phyloP scores from a whole-genome alignment of 2,888 invertebrate species.

The Caenorhabditis angaria region DNA sequence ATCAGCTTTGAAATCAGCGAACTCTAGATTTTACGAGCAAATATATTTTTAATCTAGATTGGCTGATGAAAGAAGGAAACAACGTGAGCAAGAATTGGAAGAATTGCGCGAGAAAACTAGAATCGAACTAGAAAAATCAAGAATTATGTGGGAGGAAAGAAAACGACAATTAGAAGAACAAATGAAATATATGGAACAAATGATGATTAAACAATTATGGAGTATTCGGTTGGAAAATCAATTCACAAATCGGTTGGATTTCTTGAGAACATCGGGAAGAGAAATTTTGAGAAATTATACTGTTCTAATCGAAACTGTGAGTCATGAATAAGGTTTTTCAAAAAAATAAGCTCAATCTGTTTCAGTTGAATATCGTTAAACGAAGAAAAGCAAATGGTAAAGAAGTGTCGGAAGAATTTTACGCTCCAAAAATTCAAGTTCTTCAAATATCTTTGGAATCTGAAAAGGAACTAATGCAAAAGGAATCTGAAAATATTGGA shows the following conservation, averaged over 20 bases:
- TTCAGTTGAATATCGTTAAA: neutral
- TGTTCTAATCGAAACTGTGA: neutral
- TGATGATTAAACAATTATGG: neutral
- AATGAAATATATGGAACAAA: neutral
- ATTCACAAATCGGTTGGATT: neutral
- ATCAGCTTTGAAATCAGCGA: too few relatives aligned
- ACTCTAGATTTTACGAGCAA: too few relatives aligned
- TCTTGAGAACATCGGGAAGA: neutral
- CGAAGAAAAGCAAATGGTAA: neutral
- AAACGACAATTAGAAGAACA: neutral
- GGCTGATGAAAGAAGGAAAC: neutral
- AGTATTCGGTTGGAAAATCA: neutral
- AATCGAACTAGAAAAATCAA: neutral
- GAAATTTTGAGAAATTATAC: neutral
- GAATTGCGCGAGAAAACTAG: neutral
- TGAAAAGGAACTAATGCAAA: neutral
- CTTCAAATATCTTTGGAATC: neutral
- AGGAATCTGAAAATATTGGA: too few relatives aligned
- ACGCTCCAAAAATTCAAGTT: neutral
- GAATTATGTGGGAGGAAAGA: neutral
- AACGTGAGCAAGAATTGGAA: neutral
- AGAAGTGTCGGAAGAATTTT: neutral
- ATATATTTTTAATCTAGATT: too few relatives aligned
- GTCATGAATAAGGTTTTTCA: neutral
- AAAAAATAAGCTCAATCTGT: neutral